Base-by-base conservation (phyloP, 2,888 invertebrate species). In the Augiades crinisus region DNA sequence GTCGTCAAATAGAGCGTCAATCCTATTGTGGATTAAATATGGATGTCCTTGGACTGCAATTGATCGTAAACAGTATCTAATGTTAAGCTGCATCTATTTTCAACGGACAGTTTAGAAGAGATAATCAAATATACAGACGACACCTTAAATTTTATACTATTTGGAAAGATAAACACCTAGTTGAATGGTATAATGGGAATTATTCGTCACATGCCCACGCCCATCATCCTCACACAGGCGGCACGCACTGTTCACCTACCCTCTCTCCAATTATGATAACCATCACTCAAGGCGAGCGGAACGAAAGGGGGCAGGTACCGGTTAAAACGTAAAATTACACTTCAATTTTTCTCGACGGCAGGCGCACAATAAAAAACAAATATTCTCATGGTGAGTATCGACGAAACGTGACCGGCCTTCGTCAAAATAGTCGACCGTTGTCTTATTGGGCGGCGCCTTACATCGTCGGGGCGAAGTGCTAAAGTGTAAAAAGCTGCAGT, bases 321-420 rank as follows among this genome's bases (percentile, higher is more conserved):
- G 81, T 82, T 87, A 83, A 87, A 87, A 87, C 85, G 81, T 88
- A 82, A 87, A 88, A 89, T 88, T 89, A 88, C 86, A 80, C 87
- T 86, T 87, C 74, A 81, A 87, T 86, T 87, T 88, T 81, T 84
- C 79, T 81, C 81, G 78, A 74, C 81, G 78, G 75, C 83, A 77
- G 77, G 78, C 86, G 74, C 74, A 80, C 81, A 83, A 84, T 81
- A 88, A 88, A 88, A 89, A 89, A 88, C 88, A 88, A 89, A 89
- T 88, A 89, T 87, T 88, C 89, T 87, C 89, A 88, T 88, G 87
- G 84, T 67, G 77, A 73, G 83, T 84, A 88, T 88, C 88, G 88
- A 86, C 78, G 72, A 81, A 89, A 89, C 89, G 89, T 89, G 89
- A 89, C 89, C 83, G 81, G 84, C 81, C 85, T 83, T 84, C 88